Percentiles rank a stretch among this genome's conserved stretches.
Evolutionary conservation across 1,140 invertebrate species (phyloP).

Genomic region (Sarcophaga peregrina): DNA sequence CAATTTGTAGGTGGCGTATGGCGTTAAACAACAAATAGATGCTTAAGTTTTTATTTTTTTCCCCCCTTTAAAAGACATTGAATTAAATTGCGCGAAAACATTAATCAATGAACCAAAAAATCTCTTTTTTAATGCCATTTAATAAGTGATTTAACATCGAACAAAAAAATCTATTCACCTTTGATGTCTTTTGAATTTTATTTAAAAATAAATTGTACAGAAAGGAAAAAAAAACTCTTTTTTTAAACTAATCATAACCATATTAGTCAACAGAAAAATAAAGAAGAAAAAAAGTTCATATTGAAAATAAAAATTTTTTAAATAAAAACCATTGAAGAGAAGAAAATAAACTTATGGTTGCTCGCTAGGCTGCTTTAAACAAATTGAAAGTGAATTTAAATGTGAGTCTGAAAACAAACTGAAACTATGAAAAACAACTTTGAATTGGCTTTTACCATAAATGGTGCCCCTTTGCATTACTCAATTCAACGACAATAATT

Average conservation of each 20-base stretch:
- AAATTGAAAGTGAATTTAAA: slow-evolving; percentile 19
- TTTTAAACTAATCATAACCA: slow-evolving; percentile 20
- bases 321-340: neutral
- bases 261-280: neutral
- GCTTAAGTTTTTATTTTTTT: too few relatives aligned
- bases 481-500: neutral
- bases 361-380: neutral
- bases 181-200: neutral
- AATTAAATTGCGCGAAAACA: neutral
- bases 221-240: neutral
- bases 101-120: neutral
- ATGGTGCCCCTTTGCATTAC: neutral
- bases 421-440: neutral
- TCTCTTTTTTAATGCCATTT: neutral
- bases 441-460: neutral
- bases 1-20: neutral
- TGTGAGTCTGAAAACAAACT: neutral
- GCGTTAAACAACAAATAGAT: neutral
- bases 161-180: neutral
- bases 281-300: too few relatives aligned
- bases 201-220: neutral
- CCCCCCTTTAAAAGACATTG: neutral
- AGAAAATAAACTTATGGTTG: neutral
- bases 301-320: neutral
- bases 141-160: neutral